Conservation (phyloP, 2,797 vertebrate species). For the Gila robusta region DNA sequence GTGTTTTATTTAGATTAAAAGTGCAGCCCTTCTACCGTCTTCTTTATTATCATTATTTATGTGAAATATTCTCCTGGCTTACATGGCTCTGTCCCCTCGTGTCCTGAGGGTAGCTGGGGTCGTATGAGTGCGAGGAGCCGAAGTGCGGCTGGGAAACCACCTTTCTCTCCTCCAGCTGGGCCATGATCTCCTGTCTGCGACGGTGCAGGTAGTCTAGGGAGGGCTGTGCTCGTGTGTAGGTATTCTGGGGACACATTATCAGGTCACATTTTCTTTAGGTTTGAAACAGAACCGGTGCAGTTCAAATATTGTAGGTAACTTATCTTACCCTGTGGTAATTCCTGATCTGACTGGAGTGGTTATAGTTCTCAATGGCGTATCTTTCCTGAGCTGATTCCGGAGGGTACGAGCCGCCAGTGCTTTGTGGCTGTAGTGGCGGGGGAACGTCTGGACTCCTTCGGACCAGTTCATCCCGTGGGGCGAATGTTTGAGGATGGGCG, state of each 20-base stretch:
- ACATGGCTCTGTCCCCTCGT: conserved; percentile 72
- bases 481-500: conserved; percentile 85
- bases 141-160: conserved; percentile 95
- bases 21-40: too few species aligned
- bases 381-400: conserved; percentile 87
- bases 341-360: conserved; percentile 87
- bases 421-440: conserved; percentile 69
- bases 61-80: conserved; percentile 10
- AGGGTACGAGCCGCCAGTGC: conserved; percentile 83
- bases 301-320: neutral
- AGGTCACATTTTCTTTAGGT: neutral
- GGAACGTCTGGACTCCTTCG: conserved; percentile 91
- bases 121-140: conserved; percentile 90
- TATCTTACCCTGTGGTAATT: conserved; percentile 86
- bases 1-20: neutral
- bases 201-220: conserved; percentile 94
- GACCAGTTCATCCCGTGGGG: conserved; percentile 86
- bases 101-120: conserved; percentile 90
- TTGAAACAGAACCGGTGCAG: neutral
- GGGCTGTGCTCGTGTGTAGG: conserved; percentile 82
- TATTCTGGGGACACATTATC: conserved; percentile 67
- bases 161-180: conserved; percentile 95
- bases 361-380: conserved; percentile 88
- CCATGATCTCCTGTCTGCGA: conserved; percentile 94
- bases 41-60: neutral